Percentiles rank a stretch among this genome's conserved stretches.
These are phyloP conservation scores for Halesus radiatus DNA, from an alignment of 1,140 invertebrate species.

Conservation along the genomic window DNA sequence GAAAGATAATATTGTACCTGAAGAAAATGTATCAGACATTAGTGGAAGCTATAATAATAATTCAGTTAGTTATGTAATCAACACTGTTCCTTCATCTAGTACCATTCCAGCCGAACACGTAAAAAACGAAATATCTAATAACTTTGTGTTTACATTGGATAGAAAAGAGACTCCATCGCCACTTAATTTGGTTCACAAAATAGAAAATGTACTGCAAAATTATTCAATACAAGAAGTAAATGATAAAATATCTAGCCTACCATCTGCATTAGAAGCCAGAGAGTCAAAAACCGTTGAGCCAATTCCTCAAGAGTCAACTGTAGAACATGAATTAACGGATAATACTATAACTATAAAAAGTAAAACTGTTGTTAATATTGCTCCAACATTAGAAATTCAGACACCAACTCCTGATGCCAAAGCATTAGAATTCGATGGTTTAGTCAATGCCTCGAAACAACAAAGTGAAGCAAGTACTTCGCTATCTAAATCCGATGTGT, in stretches of 20 bases:
- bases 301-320: background rate
- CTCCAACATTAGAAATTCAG: background rate
- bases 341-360: background rate
- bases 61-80: background rate
- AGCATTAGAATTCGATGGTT: no score
- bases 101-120: background rate
- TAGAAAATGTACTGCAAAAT: background rate
- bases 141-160: no score
- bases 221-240: slow-evolving; percentile 1
- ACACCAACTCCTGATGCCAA: no score
- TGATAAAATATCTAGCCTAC: background rate
- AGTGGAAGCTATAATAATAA: background rate
- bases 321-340: background rate
- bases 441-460: no score
- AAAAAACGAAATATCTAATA: background rate
- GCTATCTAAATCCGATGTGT: no score
- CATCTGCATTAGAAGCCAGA: background rate
- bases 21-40: background rate
- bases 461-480: no score
- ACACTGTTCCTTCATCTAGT: background rate
- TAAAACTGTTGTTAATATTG: background rate
- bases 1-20: background rate
- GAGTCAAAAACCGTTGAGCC: background rate
- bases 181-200: no score
- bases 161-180: no score